These are phyloP conservation scores for Megastigmus dorsalis DNA, from an alignment of 2,888 invertebrate species.

Conservation along the genomic window DNA sequence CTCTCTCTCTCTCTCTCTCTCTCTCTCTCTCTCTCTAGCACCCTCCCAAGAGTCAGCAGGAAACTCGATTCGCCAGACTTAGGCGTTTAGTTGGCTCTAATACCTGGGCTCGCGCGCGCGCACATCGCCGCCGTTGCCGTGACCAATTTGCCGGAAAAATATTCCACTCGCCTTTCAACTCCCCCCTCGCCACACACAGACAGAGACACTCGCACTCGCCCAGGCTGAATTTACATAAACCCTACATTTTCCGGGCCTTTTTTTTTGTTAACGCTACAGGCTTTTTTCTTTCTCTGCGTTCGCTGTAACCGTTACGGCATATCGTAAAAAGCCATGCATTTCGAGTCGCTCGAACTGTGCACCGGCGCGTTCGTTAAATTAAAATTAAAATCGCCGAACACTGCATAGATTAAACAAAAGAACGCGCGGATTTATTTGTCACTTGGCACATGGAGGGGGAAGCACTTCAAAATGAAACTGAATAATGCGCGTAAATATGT, in stretches of 20 bases:
- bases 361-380: no score
- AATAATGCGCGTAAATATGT: no score
- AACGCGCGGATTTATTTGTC: no score
- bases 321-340: slow-evolving; percentile 7
- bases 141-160: slow-evolving; percentile 50
- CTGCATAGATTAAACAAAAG: no score
- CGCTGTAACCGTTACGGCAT: not conserved
- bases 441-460: no score
- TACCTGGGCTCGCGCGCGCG: no score
- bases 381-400: no score
- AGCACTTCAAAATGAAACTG: no score
- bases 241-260: slow-evolving; percentile 29
- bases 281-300: not conserved
- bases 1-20: not conserved
- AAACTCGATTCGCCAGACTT: slow-evolving; percentile 47
- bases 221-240: slow-evolving; percentile 42
- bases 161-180: slow-evolving; percentile 42
- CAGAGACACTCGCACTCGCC: no score
- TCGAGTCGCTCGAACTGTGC: no score
- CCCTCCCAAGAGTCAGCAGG: not conserved
- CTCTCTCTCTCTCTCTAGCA: not conserved
- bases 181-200: no score
- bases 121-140: slow-evolving; percentile 34
- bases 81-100: slow-evolving; percentile 47
- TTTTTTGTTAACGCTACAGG: not conserved